phyloP scores from a whole-genome alignment of 2,113 vertebrate genomes.

The Perccottus glenii region DNA sequence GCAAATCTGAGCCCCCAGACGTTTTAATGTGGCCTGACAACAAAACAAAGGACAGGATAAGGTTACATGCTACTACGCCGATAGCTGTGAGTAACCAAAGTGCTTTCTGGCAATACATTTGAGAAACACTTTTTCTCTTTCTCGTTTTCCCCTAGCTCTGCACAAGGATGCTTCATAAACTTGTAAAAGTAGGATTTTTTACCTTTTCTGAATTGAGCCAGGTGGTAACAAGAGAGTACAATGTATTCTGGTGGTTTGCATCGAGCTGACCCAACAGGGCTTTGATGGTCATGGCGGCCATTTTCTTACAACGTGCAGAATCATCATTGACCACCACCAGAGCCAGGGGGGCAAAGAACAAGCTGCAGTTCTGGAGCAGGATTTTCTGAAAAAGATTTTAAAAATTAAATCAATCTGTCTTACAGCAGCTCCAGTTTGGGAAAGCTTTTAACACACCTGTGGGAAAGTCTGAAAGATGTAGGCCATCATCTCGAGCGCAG shows the following conservation, averaged over 20 bases:
- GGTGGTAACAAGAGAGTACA: conserved; percentile 83
- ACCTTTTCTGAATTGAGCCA: conserved; percentile 92
- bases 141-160: no score
- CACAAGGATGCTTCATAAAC: no score
- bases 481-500: conserved; percentile 90
- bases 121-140: neutral
- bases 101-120: neutral
- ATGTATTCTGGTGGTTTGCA: conserved; percentile 79
- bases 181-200: neutral
- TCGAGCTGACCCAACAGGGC: conserved; percentile 83
- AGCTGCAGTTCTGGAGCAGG: conserved; percentile 82
- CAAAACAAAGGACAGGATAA: neutral
- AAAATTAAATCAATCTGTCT: neutral
- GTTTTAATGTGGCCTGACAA: conserved; percentile 80
- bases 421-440: neutral
- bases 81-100: no score
- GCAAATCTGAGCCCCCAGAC: conserved; percentile 88
- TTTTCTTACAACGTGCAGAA: conserved; percentile 90
- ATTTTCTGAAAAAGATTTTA: conserved; percentile 77
- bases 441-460: conserved; percentile 73
- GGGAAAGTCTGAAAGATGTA: conserved; percentile 91
- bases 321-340: conserved; percentile 91
- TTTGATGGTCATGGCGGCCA: conserved; percentile 88
- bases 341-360: conserved; percentile 92
- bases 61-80: no score